Evolutionary conservation across 1,140 invertebrate species (phyloP).

Genomic region (Monochamus saltuarius): DNA sequence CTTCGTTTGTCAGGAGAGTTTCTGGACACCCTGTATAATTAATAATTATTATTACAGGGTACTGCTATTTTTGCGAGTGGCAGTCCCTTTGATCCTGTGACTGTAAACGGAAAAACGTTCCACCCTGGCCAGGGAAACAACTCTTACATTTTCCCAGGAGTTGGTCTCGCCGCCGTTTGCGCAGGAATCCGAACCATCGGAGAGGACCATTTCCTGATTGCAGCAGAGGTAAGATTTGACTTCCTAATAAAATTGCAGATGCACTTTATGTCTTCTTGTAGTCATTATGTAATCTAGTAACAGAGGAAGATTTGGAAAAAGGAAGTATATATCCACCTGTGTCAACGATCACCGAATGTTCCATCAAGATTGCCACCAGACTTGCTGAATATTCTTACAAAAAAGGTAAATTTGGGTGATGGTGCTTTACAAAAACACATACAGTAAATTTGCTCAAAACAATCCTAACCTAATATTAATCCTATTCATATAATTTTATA

Average conservation of each 20-base stretch:
- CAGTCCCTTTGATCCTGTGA: conserved; percentile 86
- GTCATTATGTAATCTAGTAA: conserved; percentile 81
- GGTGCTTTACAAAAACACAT: neutral
- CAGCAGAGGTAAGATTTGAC: conserved; percentile 65
- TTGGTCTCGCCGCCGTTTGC: conserved; percentile 83
- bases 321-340: conserved; percentile 96
- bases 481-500: conserved; percentile 48
- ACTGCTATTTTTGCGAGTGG: conserved; percentile 88
- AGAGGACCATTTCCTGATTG: conserved; percentile 86
- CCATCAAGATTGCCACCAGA: conserved; percentile 81
- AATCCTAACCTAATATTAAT: neutral
- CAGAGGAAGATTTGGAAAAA: conserved; percentile 74
- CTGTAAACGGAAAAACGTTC: conserved; percentile 72
- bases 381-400: conserved; percentile 88
- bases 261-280: conserved; percentile 49
- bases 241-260: conserved; percentile 13
- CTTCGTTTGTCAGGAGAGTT: too few species aligned
- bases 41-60: conserved; percentile 68
- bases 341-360: conserved; percentile 83
- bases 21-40: too few species aligned
- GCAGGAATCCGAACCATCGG: conserved; percentile 81
- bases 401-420: conserved; percentile 60
- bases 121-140: conserved; percentile 95
- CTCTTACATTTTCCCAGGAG: conserved; percentile 94
- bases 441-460: neutral